Base-by-base conservation (phyloP, 2,888 invertebrate genomes). In the Cotesia congregata region DNA sequence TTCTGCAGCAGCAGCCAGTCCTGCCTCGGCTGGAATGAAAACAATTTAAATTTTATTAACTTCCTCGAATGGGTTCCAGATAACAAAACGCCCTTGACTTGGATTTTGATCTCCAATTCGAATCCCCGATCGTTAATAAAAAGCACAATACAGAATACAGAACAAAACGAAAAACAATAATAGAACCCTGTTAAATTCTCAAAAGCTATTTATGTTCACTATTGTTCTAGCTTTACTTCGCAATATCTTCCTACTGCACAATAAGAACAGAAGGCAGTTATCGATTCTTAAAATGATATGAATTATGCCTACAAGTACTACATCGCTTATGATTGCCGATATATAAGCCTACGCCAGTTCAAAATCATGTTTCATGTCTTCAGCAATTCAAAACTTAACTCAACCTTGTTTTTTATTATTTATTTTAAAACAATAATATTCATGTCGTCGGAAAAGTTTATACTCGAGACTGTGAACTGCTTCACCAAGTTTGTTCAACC, bases 1-100 rank as follows among this genome's bases (percentile, higher is more conserved):
- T 86, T 94, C 93, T 59, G 93, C 93, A 76, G 91, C 91, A 71
- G 91, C 91, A 79, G 93, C 93, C 83, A 93, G 88, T 86, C 92
- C 92, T 90, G 93, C 92, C 90, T 89, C 89, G 77, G 84, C 89
- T 89, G 84, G 40, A 85, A 88, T 76, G 79, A 84, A 71, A 83
- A 77, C 77, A 62, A 72, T 30, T 50, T 4, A 12, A 50, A 9
- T 50, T 62, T 68, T 68, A 15, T 68, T 40, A n/a, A 68, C 12
- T 6, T 9, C 38, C 38, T 5, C n/a, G 30, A 67, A 30, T 30
- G 30, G 30, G 30, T 30, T 30, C 30, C 30, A 30, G 3, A 30
- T 30, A 30, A 30, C 30, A 30, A 30, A 30, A 30, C 30, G 3
- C 30, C 30, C 30, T 30, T 30, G 30, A 30, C 3, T 30, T 30